Evolutionary conservation across 2,797 vertebrate species (phyloP), one percentile per base, ranked within the genome.

Genomic region (Poeciliopsis paucimaculata): DNA sequence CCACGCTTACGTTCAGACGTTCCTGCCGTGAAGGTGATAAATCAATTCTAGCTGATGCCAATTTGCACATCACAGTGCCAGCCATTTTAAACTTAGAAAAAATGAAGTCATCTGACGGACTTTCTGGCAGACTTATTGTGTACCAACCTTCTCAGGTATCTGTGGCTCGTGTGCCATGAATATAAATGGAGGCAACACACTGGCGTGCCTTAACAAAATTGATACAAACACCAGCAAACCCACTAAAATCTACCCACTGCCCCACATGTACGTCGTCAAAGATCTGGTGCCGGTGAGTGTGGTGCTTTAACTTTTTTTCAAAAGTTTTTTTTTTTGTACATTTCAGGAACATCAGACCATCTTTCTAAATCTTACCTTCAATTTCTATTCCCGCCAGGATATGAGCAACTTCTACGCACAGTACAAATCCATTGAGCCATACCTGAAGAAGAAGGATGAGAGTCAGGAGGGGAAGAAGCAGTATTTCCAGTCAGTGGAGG

Each of bases 181-280:
- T 91, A 98, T 99, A 73, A 97, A 97, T 0, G 98, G 98, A 0
- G 96, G 96, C 18, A 99, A 99, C 95, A 99, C 97, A 0, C 87
- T 99, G 78, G 98, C 98, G 0, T 99, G 98, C 72, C 97, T 97
- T 4, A 95, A 96, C 66, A 98, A 92, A 88, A 99, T 98, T 0
- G 97, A 99, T 90, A 46, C 89, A 0, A 95, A 98, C 92, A 93
- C 95, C 41, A 93, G 45, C 94, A 99, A 98, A 91, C 88, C 95
- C 45, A 94, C 96, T 0, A 99, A 98, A 84, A 98, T 99, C 90
- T 98, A 99, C 93, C 98, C 98, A 0, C 96, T 99, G 9, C 98
- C 98, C 0, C 98, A 99, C 91, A 99, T 99, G 98, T 99, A 98
- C 5, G 98, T 99, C 90, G 97, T 99, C 81, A 99, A 99, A 93